Evolutionary conservation across 1,140 invertebrate genomes (phyloP).

Genomic region (Cephus cinctus): DNA sequence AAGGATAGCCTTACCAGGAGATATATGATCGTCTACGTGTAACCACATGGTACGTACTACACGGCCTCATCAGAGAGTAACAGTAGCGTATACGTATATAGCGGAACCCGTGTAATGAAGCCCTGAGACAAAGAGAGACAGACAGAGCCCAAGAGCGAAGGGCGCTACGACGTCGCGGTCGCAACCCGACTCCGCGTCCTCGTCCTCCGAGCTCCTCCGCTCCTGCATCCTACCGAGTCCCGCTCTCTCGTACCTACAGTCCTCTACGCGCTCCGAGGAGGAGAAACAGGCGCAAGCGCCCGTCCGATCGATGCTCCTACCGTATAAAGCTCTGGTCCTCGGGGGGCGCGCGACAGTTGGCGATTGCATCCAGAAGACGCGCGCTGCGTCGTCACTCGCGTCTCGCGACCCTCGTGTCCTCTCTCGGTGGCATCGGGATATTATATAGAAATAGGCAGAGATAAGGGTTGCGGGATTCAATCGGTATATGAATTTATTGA

Average conservation of each 20-base stretch:
- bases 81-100: too few species aligned
- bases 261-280: conserved; percentile 1
- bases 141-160: neutral
- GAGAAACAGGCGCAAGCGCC: conserved; percentile 44
- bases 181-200: neutral
- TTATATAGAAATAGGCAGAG: too few species aligned
- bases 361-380: conserved; percentile 44
- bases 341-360: conserved; percentile 47
- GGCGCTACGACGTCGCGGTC: conserved; percentile 1
- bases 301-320: conserved; percentile 45
- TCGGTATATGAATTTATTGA: too few species aligned
- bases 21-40: too few species aligned
- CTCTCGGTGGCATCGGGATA: too few species aligned
- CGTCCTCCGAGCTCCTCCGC: neutral
- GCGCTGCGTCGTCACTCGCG: conserved; percentile 34
- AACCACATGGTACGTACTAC: too few species aligned
- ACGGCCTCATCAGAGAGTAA: too few species aligned
- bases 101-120: conserved; percentile 7
- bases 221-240: neutral
- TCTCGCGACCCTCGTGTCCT: conserved; percentile 13
- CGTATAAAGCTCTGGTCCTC: conserved; percentile 49
- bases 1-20: too few species aligned
- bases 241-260: neutral
- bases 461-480: too few species aligned
- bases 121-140: neutral